These are phyloP conservation scores for Syrmaticus mikado DNA, from an alignment of 2,113 vertebrate species.

Conservation along the genomic window DNA sequence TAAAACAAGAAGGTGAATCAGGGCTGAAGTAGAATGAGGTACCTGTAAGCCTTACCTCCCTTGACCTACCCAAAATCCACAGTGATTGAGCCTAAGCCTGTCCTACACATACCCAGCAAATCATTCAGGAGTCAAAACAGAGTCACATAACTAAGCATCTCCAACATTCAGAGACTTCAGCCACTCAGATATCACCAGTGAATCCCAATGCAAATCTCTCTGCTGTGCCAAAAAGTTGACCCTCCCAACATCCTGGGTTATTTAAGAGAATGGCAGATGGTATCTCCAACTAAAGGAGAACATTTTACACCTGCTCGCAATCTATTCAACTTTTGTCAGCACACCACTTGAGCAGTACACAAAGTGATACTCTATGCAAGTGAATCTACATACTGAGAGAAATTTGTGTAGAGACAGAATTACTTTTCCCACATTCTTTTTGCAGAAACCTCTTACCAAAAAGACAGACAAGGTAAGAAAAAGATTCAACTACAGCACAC, in stretches of 20 bases:
- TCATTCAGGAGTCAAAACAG: not conserved
- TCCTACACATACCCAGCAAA: not conserved
- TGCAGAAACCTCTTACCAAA: not conserved
- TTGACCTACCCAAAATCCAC: not conserved
- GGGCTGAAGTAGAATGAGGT: slow-evolving; percentile 20
- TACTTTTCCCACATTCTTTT: not conserved
- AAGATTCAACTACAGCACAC: not conserved
- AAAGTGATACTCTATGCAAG: too few species aligned
- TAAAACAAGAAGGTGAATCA: slow-evolving; percentile 37
- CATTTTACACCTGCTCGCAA: not conserved
- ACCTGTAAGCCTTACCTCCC: slow-evolving; percentile 2
- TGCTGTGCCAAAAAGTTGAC: not conserved
- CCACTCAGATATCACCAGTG: rapidly evolving
- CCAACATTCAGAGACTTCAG: not conserved
- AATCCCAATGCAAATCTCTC: not conserved
- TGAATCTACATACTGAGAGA: not conserved
- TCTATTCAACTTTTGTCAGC: rapidly evolving
- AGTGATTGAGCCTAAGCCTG: not conserved
- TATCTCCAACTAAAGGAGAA: not conserved
- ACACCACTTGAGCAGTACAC: not conserved
- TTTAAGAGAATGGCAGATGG: not conserved
- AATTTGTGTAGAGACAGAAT: not conserved
- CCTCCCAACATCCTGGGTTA: not conserved
- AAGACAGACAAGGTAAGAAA: not conserved
- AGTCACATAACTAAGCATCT: not conserved